Evolutionary conservation across 2,888 invertebrate genomes (phyloP).

Genomic region (Euphydryas editha): DNA sequence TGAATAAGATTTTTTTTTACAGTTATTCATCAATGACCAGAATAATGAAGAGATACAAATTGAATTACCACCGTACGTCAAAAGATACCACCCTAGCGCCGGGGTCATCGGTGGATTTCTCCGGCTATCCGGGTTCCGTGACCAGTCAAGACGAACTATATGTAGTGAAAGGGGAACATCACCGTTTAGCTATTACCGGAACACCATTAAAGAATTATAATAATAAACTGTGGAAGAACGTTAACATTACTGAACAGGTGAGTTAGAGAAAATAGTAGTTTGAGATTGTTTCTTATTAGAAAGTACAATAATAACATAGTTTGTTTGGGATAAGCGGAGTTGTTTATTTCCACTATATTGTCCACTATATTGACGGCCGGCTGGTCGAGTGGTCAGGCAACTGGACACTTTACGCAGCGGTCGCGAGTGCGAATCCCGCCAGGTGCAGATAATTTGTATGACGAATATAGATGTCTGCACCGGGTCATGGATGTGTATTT

Average conservation of each 20-base stretch:
- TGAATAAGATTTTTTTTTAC: slow-evolving; percentile 41
- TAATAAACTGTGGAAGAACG: slow-evolving; percentile 86
- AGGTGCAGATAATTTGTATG: no score
- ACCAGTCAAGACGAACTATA: slow-evolving; percentile 94
- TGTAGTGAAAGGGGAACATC: slow-evolving; percentile 83
- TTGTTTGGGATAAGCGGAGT: neutral
- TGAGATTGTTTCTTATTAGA: neutral
- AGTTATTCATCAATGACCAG: slow-evolving; percentile 92
- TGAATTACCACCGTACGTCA: slow-evolving; percentile 87
- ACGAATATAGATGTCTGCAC: no score
- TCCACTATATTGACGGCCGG: no score
- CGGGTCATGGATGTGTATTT: no score
- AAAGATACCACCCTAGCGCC: slow-evolving; percentile 82
- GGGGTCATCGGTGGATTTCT: slow-evolving; percentile 88
- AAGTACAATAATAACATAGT: neutral
- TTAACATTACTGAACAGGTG: slow-evolving; percentile 85
- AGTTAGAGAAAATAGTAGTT: neutral
- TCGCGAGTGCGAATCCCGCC: no score
- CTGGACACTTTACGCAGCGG: no score
- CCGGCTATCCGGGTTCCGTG: slow-evolving; percentile 92
- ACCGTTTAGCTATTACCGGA: slow-evolving; percentile 87
- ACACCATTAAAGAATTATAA: slow-evolving; percentile 91
- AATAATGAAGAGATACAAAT: slow-evolving; percentile 92
- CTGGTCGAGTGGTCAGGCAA: no score
- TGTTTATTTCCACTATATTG: neutral